phyloP scores from a whole-genome alignment of 92 coral and sea anemone genomes.

The Actinernus sp. region DNA sequence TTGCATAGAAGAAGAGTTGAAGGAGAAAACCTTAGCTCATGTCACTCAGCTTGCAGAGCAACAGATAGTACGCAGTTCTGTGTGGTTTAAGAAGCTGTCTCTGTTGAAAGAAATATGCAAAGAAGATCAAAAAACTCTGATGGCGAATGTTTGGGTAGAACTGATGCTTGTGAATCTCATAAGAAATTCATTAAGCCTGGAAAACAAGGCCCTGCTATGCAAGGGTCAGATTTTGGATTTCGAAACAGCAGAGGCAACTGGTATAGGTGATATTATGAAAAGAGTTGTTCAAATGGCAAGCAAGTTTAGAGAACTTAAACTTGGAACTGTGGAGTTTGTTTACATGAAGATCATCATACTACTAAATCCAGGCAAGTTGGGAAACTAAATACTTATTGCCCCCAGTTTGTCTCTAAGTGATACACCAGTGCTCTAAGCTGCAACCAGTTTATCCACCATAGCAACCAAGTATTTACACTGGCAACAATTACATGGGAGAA shows the following conservation, averaged over 20 bases:
- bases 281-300: slow-evolving; percentile 90
- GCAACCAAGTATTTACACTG: too few species aligned
- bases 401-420: too few species aligned
- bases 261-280: slow-evolving; percentile 95
- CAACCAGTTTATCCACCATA: too few species aligned
- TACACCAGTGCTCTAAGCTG: too few species aligned
- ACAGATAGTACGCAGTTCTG: slow-evolving; percentile 71
- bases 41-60: slow-evolving; percentile 84
- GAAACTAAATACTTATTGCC: too few species aligned
- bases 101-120: slow-evolving; percentile 59
- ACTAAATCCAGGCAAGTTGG: slow-evolving; percentile 84
- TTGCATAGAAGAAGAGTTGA: slow-evolving; percentile 62
- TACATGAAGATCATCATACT: slow-evolving; percentile 89
- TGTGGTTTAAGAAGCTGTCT: slow-evolving; percentile 80
- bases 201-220: slow-evolving; percentile 73
- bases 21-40: slow-evolving; percentile 86
- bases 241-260: slow-evolving; percentile 80
- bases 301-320: slow-evolving; percentile 83
- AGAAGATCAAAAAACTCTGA: slow-evolving; percentile 57
- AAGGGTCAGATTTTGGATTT: slow-evolving; percentile 82
- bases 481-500: too few species aligned
- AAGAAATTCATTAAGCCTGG: slow-evolving; percentile 65
- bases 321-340: slow-evolving; percentile 92
- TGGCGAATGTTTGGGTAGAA: slow-evolving; percentile 88
- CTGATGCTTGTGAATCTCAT: slow-evolving; percentile 87